These are phyloP conservation scores for Solea senegalensis DNA, from an alignment of 2,113 vertebrate species.

Conservation along the genomic window DNA sequence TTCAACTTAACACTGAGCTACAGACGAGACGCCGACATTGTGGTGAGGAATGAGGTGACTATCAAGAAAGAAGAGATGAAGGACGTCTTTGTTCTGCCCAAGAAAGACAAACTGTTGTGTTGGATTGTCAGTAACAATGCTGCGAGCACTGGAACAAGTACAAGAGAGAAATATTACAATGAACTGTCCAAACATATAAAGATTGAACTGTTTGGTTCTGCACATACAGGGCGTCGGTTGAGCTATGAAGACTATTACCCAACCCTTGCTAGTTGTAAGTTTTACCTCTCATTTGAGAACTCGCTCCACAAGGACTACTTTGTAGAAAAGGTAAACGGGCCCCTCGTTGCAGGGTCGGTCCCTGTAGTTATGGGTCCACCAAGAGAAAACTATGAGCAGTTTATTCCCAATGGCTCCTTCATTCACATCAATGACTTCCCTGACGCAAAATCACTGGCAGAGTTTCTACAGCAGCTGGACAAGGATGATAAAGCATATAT, in stretches of 20 bases:
- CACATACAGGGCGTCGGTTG: constrained; percentile 76
- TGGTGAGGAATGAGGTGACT: constrained; percentile 86
- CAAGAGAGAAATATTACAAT: background rate
- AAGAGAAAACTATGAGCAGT: constrained; percentile 90
- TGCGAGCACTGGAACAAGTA: constrained; percentile 68
- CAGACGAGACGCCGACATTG: constrained; percentile 86
- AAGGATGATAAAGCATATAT: constrained; percentile 84
- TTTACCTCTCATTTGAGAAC: constrained; percentile 92
- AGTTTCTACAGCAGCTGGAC: constrained; percentile 84
- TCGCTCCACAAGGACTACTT: constrained; percentile 90
- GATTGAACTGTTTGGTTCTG: constrained; percentile 39
- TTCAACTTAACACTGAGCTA: constrained; percentile 90
- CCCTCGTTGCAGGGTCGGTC: constrained; percentile 84
- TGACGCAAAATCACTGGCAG: constrained; percentile 85
- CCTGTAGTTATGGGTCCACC: constrained; percentile 88
- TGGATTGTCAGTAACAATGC: constrained; percentile 87
- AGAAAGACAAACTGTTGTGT: constrained; percentile 87
- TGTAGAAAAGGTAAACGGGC: constrained; percentile 89
- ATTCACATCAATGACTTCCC: constrained; percentile 89
- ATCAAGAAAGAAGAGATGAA: constrained; percentile 77
- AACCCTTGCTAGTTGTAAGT: constrained; percentile 87
- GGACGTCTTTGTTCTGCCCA: constrained; percentile 84
- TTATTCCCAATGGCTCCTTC: constrained; percentile 87
- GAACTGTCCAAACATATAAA: background rate
- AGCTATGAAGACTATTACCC: constrained; percentile 85